Base-by-base conservation (phyloP, 2,797 vertebrate species). In the Takifugu ocellatus region DNA sequence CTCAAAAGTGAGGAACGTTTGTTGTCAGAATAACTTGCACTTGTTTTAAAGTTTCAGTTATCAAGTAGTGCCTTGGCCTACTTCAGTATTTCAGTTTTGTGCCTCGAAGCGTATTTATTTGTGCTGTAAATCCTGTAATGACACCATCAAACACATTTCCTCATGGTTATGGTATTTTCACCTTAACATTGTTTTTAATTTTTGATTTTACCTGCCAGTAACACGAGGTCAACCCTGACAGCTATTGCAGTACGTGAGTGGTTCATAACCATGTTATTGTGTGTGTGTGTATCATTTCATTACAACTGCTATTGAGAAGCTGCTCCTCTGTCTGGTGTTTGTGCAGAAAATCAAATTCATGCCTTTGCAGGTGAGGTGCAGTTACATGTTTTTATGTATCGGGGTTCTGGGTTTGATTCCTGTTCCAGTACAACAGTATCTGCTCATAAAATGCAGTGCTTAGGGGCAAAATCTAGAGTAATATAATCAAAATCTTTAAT, bases 51-150 rank as follows among this genome's bases (percentile, higher is more conserved):
- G 14, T 44, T 60, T 49, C 8, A 33, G n/a, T 61, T 60, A 29
- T 53, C 49, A 25, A 45, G 27, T 54, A 24, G 4, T 47, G 26
- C 24, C 59, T 36, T 6, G 10, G 24, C 16, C 54, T 50, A 16
- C 25, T 39, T 25, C 60, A 79, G 25, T 68, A 47, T 52, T 63
- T 74, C 36, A 47, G 7, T 56, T 75, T 21, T 68, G 55, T 56
- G 55, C 60, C 26, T 73, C 64, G 49, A 39, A 71, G 42, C 15
- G 65, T 74, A 77, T 83, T 80, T 86, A 79, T 82, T 74, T 78
- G 55, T 58, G 43, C 62, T 63, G 49, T 68, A 56, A 73, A 63
- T 62, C 48, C 12, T 58, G 36, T 11, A 11, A 63, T 56, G 59
- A 51, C 54, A 45, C 59, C 53, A 50, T 15, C 31, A 5, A 31